phyloP scores from a whole-genome alignment of 2,888 invertebrate genomes.

The Ormia ochracea region DNA sequence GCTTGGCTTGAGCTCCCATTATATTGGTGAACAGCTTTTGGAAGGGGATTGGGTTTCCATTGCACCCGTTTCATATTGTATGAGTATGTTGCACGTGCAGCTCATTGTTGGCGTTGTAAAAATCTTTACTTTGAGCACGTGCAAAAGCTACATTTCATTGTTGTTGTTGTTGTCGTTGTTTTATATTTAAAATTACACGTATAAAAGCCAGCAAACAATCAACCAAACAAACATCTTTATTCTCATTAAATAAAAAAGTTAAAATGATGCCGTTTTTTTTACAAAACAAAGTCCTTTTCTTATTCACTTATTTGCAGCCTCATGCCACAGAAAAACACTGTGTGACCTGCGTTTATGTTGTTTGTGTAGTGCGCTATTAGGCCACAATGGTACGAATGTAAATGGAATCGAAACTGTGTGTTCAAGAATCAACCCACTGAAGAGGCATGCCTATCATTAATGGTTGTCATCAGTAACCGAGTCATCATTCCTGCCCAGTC shows the following conservation, averaged over 20 bases:
- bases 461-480: slow-evolving; percentile 19
- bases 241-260: slow-evolving; percentile 39
- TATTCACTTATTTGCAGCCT: background rate
- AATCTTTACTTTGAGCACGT: slow-evolving; percentile 74
- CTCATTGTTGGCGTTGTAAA: slow-evolving; percentile 62
- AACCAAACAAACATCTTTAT: slow-evolving; percentile 45
- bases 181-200: slow-evolving; percentile 36
- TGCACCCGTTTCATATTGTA: slow-evolving; percentile 47
- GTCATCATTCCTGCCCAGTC: background rate
- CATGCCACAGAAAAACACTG: slow-evolving; percentile 5
- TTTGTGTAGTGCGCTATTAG: slow-evolving; percentile 30
- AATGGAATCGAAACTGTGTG: slow-evolving; percentile 9
- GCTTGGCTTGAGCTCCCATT: slow-evolving; percentile 8
- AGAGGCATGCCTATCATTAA: background rate
- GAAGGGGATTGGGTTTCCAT: slow-evolving; percentile 39
- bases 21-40: background rate
- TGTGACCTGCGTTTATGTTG: slow-evolving; percentile 54
- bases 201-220: slow-evolving; percentile 30
- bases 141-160: slow-evolving; percentile 70
- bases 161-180: too few species aligned
- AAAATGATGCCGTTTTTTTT: slow-evolving; percentile 44
- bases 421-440: slow-evolving; percentile 26
- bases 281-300: background rate
- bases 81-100: slow-evolving; percentile 48
- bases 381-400: slow-evolving; percentile 18